Evolutionary conservation across 2,888 invertebrate species (phyloP).

Genomic region (Dorcus hopei): DNA sequence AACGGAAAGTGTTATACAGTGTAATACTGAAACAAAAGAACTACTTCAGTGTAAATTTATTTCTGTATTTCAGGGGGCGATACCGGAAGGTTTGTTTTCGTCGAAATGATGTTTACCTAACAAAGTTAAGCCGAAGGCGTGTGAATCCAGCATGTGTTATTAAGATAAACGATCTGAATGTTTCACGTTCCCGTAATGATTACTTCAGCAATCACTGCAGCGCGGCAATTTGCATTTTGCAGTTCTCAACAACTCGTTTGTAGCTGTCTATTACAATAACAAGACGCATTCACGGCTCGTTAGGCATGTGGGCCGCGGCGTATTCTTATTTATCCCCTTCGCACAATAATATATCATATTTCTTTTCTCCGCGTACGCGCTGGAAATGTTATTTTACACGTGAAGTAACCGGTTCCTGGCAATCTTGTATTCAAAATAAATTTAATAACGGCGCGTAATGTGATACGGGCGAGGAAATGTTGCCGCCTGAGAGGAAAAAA

Average conservation of each 20-base stretch:
- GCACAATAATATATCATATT: neutral
- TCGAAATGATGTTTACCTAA: too few species aligned
- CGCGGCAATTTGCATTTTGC: constrained; percentile 14
- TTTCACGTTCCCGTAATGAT: constrained; percentile 12
- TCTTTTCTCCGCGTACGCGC: neutral
- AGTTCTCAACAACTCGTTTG: constrained; percentile 22
- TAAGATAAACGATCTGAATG: constrained; percentile 18
- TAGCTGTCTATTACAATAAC: constrained; percentile 31
- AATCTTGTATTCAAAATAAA: too few species aligned
- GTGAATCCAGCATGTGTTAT: constrained; percentile 15
- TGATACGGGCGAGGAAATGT: too few species aligned
- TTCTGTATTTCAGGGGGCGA: too few species aligned
- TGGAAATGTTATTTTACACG: too few species aligned
- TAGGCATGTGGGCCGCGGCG: neutral
- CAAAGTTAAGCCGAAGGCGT: neutral
- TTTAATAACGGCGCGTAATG: too few species aligned
- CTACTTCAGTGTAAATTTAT: too few species aligned
- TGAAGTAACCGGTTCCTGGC: too few species aligned
- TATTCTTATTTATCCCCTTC: neutral
- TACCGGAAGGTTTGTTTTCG: too few species aligned
- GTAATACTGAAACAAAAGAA: too few species aligned
- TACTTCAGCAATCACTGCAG: constrained; percentile 3
- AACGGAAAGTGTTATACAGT: too few species aligned
- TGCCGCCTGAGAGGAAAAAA: too few species aligned
- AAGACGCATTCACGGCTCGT: constrained; percentile 19